Conservation (phyloP, 2,797 vertebrate species). For the Sarcophilus harrisii region DNA sequence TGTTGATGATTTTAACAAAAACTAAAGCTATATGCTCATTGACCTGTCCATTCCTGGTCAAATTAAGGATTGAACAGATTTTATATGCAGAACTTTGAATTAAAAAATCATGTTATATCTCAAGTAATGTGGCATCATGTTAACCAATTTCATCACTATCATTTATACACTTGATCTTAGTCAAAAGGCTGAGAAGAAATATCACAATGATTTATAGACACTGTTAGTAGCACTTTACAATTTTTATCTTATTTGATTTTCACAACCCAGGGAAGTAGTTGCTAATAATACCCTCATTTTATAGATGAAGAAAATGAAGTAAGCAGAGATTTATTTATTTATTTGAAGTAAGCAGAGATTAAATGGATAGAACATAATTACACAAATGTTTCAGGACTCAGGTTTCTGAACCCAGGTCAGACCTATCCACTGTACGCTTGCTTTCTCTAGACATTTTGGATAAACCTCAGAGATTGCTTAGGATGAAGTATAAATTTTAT, state of each 20-base stretch:
- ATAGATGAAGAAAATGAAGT: neutral
- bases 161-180: neutral
- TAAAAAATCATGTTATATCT: neutral
- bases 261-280: neutral
- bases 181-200: too few relatives aligned
- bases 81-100: neutral
- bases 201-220: too few relatives aligned
- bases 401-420: neutral
- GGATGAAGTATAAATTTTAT: neutral
- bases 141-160: neutral
- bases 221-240: neutral
- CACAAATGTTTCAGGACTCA: neutral
- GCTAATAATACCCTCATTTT: neutral
- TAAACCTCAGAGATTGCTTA: neutral
- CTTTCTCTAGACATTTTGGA: neutral
- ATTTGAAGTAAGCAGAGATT: neutral
- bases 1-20: neutral
- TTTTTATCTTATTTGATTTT: neutral
- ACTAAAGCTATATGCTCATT: neutral
- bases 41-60: neutral
- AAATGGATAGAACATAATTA: neutral
- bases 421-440: neutral
- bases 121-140: neutral
- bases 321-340: neutral
- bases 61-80: neutral